Percentiles rank a stretch among this genome's conserved stretches.
phyloP scores from a whole-genome alignment of 53 echinoderm and acorn worm genomes.

The Stichopus horrens region DNA sequence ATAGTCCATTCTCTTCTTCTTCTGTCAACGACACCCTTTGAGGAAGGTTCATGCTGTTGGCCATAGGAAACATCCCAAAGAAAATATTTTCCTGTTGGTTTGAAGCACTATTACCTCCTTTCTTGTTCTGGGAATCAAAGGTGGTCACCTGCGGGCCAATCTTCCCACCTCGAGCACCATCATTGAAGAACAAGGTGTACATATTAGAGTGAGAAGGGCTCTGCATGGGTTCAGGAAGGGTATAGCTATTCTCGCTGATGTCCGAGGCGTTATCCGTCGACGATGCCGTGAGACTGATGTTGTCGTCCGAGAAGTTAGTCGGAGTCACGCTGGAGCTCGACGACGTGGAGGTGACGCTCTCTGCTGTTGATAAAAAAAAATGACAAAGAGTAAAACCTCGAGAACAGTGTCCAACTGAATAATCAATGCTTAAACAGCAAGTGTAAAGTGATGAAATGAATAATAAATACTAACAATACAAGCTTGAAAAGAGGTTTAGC shows the following conservation, averaged over 20 bases:
- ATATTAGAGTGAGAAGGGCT: slow-evolving; percentile 77
- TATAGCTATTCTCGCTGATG: slow-evolving; percentile 69
- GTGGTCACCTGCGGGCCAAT: slow-evolving; percentile 10
- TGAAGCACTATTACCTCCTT: neutral
- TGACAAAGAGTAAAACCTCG: neutral
- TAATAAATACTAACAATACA: no score
- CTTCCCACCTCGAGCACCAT: slow-evolving; percentile 48
- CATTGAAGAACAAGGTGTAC: slow-evolving; percentile 81
- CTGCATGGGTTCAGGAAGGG: slow-evolving; percentile 70
- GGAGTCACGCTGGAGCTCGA: slow-evolving; percentile 40
- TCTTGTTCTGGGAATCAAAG: slow-evolving; percentile 34
- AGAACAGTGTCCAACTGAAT: no score
- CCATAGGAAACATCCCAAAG: slow-evolving; percentile 66
- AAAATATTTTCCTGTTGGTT: slow-evolving; percentile 52
- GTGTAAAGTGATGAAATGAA: no score
- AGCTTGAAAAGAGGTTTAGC: no score
- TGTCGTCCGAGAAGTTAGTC: slow-evolving; percentile 59
- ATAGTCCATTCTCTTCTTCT: neutral
- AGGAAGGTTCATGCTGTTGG: slow-evolving; percentile 35
- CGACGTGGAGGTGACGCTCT: slow-evolving; percentile 32
- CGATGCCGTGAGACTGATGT: slow-evolving; percentile 66
- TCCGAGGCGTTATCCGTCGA: slow-evolving; percentile 76
- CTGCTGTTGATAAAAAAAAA: neutral
- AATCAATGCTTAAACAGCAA: no score
- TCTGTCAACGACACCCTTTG: neutral